Base-by-base conservation (phyloP, 2,797 vertebrate species). In the Sciurus carolinensis region DNA sequence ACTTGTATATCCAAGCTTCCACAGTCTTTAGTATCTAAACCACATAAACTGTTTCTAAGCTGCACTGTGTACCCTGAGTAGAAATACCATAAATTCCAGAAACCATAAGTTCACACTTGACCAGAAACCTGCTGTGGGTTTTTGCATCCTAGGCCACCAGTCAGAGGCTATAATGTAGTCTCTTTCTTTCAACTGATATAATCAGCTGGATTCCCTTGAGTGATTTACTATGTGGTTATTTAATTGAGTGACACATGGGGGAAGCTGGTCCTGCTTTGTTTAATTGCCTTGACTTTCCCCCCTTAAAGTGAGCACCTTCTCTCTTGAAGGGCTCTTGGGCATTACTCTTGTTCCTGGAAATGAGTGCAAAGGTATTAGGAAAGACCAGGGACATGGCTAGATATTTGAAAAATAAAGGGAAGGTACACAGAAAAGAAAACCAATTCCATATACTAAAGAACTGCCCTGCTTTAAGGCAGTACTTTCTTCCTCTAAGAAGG, bases 101-200 rank as follows among this genome's bases (percentile, higher is more conserved):
- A 57, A 87, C 57, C 66, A 33, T 17, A 82, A 62, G 17, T 73
- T 90, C 57, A 52, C 57, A 47, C 33, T 36, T 42, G 47, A 89
- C 36, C 62, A 39, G 64, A 93, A 87, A 54, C 8, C 72, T 47
- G 54, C 20, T 59, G 14, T 52, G 3, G 8, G 30, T 62, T n/a
- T 80, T 92, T 52, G 36, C 4, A 44, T 64, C 22, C 20, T 92
- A 42, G 75, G 12, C 47, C 79, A 47, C 22, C 33, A 86, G 93
- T 98, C 98, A 95, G 97, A 96, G 87, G 96, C 98, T 98, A 87
- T 98, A 98, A 98, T 98, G 97, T 97, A 98, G 97, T 97, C 98
- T 98, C 54, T 97, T 98, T 98, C 97, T 39, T 98, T 98, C 95
- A 98, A 98, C 98, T 98, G 98, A 98, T 96, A 97, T 84, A 64